Base-by-base conservation (phyloP, 2,797 vertebrate genomes). In the Coregonus ussuriensis region DNA sequence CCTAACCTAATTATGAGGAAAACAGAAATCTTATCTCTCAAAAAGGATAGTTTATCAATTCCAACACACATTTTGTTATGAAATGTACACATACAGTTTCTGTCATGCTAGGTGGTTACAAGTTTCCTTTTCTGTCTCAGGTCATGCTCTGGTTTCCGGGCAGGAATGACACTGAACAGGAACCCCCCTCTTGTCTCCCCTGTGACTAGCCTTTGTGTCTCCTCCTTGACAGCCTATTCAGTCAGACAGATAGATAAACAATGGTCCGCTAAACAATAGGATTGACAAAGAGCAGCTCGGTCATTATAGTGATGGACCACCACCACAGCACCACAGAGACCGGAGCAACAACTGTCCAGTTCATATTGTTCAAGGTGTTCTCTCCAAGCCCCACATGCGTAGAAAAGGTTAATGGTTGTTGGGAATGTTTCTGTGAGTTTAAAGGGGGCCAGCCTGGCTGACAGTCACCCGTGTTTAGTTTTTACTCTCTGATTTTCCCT, bases 181-280 rank as follows among this genome's bases (percentile, higher is more conserved):
- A 73, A 53, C 72, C 14, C 2, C 29, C 35, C 9, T 18, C 72
- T 33, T 31, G 56, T 59, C n/a, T 74, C 72, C 33, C 41, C 41
- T 62, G 3, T 74, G 54, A 74, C 54, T n/a, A 13, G 52, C 25
- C 15, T 18, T 59, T 13, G 56, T 54, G 62, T 41, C 56, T n/a
- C 56, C 37, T 21, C 75, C 54, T 21, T 85, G 88, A 91, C 84
- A 81, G 77, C 9, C 83, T 86, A 85, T 89, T 91, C 88, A 41
- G 63, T 1, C 21, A 62, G 85, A 84, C 85, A 84, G 62, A 86
- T 68, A 82, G 86, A 88, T 84, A 89, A 86, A 89, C 82, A 87
- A 83, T 86, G 81, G 79, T 85, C 80, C 74, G 74, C 81, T 84
- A 88, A 87, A 87, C 75, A 82, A 80, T 81, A 77, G 82, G 86